phyloP scores from a whole-genome alignment of 2,888 invertebrate species.

The Zeuzera pyrina region DNA sequence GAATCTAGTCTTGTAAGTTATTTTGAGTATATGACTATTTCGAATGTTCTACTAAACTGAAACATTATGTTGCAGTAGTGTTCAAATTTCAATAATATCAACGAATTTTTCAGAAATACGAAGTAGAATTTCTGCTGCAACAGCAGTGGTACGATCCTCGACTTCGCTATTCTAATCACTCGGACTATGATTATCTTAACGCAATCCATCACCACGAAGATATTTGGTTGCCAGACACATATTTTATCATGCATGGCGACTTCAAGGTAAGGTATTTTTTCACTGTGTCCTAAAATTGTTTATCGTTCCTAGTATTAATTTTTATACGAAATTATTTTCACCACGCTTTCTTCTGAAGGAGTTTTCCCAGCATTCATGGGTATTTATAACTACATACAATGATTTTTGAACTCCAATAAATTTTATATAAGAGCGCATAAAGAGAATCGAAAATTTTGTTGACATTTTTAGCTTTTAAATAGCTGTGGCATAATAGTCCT shows the following conservation, averaged over 20 bases:
- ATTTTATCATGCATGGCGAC: slow-evolving; percentile 97
- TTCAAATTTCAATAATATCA: no score
- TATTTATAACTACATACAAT: slow-evolving; percentile 49
- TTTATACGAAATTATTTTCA: slow-evolving; percentile 37
- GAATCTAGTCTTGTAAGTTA: slow-evolving; percentile 94
- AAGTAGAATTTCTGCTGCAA: slow-evolving; percentile 94
- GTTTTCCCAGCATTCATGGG: slow-evolving; percentile 56
- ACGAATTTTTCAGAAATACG: slow-evolving; percentile 85
- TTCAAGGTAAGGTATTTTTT: slow-evolving; percentile 76
- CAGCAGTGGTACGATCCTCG: slow-evolving; percentile 96
- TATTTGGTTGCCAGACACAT: slow-evolving; percentile 95
- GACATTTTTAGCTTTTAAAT: no score
- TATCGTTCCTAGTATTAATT: slow-evolving; percentile 3
- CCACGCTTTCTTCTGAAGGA: slow-evolving; percentile 53
- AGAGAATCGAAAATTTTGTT: no score
- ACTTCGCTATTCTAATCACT: slow-evolving; percentile 89
- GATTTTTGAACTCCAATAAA: slow-evolving; percentile 39
- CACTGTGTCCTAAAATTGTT: not conserved
- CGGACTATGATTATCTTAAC: slow-evolving; percentile 90
- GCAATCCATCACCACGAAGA: slow-evolving; percentile 94
- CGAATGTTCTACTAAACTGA: not conserved
- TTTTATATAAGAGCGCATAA: slow-evolving; percentile 29
- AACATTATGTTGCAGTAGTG: no score
- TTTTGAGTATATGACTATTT: not conserved
- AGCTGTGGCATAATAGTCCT: no score